A percentile compares a stretch with the other conserved stretches of the same genome.
These are phyloP conservation scores for Ridgeia piscesae DNA, from an alignment of 1,140 invertebrate species.

Conservation along the genomic window DNA sequence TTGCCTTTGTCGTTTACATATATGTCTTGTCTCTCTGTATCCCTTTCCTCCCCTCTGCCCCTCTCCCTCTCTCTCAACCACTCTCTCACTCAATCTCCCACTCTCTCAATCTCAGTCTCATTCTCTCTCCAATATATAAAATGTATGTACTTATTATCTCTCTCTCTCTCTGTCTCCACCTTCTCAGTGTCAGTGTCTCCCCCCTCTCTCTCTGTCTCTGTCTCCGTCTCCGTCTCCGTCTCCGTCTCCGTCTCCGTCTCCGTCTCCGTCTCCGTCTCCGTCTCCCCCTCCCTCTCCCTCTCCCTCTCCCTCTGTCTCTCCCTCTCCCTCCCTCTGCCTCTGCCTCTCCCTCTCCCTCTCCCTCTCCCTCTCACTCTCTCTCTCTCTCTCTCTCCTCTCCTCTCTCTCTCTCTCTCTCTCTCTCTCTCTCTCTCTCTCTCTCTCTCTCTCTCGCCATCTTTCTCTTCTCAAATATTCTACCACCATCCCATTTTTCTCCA, in stretches of 20 bases:
- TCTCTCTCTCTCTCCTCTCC: background rate
- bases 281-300: slow-evolving; percentile 22
- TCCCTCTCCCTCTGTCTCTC: no score
- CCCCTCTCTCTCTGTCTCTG: no score
- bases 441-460: no score
- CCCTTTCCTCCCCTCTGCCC: slow-evolving; percentile 16
- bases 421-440: no score
- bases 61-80: background rate
- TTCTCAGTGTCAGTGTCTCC: background rate
- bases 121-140: no score
- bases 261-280: slow-evolving; percentile 9
- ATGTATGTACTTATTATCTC: no score
- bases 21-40: background rate
- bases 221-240: no score
- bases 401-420: no score
- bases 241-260: slow-evolving; percentile 13
- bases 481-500: no score
- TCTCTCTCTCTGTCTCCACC: no score
- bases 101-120: slow-evolving; percentile 9
- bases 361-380: slow-evolving; percentile 19
- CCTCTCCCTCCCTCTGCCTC: no score
- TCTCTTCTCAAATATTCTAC: no score
- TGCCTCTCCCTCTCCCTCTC: slow-evolving; percentile 21
- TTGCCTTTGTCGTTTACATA: background rate
- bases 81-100: slow-evolving; percentile 14